Base-by-base conservation (phyloP, 2,797 vertebrate genomes). In the Chloroceryle amazona region DNA sequence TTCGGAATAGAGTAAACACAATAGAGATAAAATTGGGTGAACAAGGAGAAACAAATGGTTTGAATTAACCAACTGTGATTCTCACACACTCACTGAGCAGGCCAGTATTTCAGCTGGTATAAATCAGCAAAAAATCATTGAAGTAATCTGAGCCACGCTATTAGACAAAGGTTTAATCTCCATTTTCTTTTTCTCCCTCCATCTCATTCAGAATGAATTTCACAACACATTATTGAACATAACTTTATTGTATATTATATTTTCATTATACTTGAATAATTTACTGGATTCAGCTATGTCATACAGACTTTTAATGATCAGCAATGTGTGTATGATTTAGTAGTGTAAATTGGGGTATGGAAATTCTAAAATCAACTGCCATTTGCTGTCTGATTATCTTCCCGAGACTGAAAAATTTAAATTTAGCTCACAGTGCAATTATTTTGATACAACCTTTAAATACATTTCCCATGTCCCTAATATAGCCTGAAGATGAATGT, bases 61-160 rank as follows among this genome's bases (percentile, higher is more conserved):
- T 75, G 54, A 75, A 52, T 49, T 65, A 75, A n/a, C 19, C n/a
- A 68, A 28, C 12, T 88, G 46, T 11, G 18, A 85, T 57, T 75
- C 41, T 52, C 33, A 63, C 61, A 91, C 35, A 88, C 10, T 60
- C 26, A 19, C 14, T 31, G 29, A 73, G 16, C 17, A 51, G 42
- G 39, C 31, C 52, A 93, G 60, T 8, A 55, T 29, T 93, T 95
- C 71, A 85, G 74, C 74, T 80, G 74, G 35, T 47, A 74, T 31
- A 89, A 78, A 89, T 63, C 46, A 86, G 26, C 3, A 4, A 66
- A 83, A 93, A 89, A 12, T 0, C 10, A 61, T 1, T 60, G 81
- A 71, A 71, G 31, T 44, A 89, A 91, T 81, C 23, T 29, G 41
- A 92, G 35, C 4, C 41, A 86, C 19, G 31, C 33, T 55, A 20